Evolutionary conservation across 2,113 vertebrate species (phyloP).

Genomic region (Laticauda colubrina): DNA sequence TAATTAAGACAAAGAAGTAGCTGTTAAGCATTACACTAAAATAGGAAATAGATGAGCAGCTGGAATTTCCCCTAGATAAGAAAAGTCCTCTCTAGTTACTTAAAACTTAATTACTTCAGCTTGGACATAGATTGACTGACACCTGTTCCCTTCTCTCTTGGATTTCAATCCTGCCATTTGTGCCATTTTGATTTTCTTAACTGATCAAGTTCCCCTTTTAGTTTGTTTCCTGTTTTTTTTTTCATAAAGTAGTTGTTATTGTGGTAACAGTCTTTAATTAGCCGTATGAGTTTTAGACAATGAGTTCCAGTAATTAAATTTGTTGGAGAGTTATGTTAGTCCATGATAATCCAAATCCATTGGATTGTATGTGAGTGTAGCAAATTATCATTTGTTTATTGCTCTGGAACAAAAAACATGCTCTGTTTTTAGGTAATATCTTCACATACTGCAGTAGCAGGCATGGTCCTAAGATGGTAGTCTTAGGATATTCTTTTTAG

Average conservation of each 20-base stretch:
- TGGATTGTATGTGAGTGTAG: background rate
- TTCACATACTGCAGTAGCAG: background rate
- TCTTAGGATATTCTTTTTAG: background rate
- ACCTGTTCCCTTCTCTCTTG: background rate
- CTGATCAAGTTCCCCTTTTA: background rate
- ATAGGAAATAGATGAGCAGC: background rate
- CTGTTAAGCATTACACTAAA: background rate
- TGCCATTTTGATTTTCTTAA: background rate
- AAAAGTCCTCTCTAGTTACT: background rate
- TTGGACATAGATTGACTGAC: background rate
- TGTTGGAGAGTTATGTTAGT: background rate
- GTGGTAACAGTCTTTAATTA: background rate
- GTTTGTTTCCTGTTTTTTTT: background rate
- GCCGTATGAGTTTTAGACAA: background rate
- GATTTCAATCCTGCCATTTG: background rate
- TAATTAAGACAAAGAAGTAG: background rate
- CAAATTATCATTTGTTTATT: background rate
- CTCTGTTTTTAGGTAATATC: background rate
- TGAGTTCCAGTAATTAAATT: background rate
- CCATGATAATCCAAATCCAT: background rate
- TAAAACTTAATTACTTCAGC: background rate
- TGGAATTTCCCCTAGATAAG: background rate
- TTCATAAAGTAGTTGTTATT: background rate
- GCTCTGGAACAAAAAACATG: background rate
- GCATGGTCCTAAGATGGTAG: background rate